Conservation (phyloP, 2,113 vertebrate species). For the Entomyzon cyanotis region DNA sequence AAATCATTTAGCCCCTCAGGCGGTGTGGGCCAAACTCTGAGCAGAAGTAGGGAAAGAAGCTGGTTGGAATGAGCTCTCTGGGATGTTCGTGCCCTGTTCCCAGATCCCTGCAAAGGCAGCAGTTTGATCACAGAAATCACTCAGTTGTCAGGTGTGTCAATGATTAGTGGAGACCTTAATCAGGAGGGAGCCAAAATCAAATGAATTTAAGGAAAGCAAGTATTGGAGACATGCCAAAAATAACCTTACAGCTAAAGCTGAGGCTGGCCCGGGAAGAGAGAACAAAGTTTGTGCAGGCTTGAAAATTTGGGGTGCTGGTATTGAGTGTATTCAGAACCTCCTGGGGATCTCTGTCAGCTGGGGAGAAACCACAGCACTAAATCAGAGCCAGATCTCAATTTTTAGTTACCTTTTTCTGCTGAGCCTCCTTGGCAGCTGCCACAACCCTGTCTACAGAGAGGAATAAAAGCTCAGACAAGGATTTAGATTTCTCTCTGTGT, state of each 20-base stretch:
- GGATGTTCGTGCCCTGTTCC: background rate
- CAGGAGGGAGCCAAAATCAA: background rate
- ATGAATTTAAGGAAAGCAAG: background rate
- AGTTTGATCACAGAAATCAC: background rate
- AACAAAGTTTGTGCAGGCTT: background rate
- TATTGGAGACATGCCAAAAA: background rate
- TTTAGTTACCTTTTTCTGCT: background rate
- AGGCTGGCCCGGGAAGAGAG: background rate
- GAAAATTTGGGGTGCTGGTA: background rate
- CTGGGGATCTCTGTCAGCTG: background rate
- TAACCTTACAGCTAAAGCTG: background rate
- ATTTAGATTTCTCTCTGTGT: background rate
- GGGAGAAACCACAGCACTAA: background rate
- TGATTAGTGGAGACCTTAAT: background rate
- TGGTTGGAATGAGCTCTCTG: background rate
- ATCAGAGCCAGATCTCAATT: background rate
- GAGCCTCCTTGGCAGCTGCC: background rate
- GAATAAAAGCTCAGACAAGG: background rate
- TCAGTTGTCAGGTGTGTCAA: background rate
- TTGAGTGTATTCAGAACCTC: background rate
- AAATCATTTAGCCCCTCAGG: background rate
- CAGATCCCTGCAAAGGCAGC: background rate
- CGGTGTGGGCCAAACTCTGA: background rate
- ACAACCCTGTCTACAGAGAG: background rate
- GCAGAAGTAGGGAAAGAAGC: fast-evolving